Percentiles rank a stretch among this genome's conserved stretches.
These are phyloP conservation scores for Drosophila mimetica DNA, from an alignment of 2,888 invertebrate species.

Conservation along the genomic window DNA sequence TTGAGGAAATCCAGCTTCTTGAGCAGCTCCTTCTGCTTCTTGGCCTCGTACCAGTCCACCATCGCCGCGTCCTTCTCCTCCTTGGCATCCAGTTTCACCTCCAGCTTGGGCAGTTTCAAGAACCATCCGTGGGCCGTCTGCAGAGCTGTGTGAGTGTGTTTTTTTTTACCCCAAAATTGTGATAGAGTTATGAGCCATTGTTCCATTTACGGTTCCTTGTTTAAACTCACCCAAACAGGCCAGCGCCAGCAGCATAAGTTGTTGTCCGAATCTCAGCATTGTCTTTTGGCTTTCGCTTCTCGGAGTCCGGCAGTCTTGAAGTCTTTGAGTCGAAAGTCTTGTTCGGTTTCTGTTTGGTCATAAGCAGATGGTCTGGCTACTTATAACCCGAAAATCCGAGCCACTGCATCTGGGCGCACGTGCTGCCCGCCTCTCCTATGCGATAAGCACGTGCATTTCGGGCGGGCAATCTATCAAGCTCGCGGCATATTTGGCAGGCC, in stretches of 20 bases:
- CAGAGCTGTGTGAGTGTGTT: slow-evolving; percentile 35
- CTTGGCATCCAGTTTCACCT: slow-evolving; percentile 36
- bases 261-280: slow-evolving; percentile 52
- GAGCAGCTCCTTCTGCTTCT: slow-evolving; percentile 53
- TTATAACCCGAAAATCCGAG: slow-evolving; percentile 51
- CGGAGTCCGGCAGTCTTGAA: no score
- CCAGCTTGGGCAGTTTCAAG: slow-evolving; percentile 54
- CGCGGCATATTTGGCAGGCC: slow-evolving; percentile 42
- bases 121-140: slow-evolving; percentile 51
- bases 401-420: slow-evolving; percentile 37
- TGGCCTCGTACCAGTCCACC: slow-evolving; percentile 30
- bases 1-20: slow-evolving; percentile 67
- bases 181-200: slow-evolving; percentile 1
- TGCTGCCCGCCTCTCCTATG: slow-evolving; percentile 26
- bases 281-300: slow-evolving; percentile 19
- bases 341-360: slow-evolving; percentile 31
- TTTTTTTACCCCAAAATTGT: slow-evolving; percentile 1
- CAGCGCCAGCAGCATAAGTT: slow-evolving; percentile 54
- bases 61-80: slow-evolving; percentile 46
- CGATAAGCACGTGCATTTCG: slow-evolving; percentile 45
- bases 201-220: not conserved
- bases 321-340: not conserved
- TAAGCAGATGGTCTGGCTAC: slow-evolving; percentile 40
- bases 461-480: slow-evolving; percentile 33
- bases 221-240: slow-evolving; percentile 58